phyloP scores from a whole-genome alignment of 1,140 invertebrate genomes.

The Megalopta genalis region DNA sequence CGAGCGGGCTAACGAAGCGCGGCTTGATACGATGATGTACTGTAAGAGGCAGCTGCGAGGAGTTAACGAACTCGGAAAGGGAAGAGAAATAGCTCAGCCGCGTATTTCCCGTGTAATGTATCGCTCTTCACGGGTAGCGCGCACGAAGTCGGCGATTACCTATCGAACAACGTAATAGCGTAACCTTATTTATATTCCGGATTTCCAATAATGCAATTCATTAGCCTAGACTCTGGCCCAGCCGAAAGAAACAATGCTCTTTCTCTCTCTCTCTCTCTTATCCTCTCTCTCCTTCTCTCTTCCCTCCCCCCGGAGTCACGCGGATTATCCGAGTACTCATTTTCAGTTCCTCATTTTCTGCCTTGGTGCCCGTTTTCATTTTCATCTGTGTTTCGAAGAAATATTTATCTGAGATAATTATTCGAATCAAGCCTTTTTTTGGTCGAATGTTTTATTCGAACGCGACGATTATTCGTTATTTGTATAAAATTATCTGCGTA shows the following conservation, averaged over 20 bases:
- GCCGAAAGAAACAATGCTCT: conserved; percentile 63
- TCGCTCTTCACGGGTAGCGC: conserved; percentile 29
- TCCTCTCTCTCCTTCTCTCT: too few species aligned
- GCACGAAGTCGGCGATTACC: conserved; percentile 65
- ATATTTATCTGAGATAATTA: too few species aligned
- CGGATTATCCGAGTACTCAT: neutral
- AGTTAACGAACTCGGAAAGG: conserved; percentile 31
- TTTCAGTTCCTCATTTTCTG: neutral
- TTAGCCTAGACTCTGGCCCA: conserved; percentile 57
- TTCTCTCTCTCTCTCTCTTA: too few species aligned
- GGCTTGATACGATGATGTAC: conserved; percentile 8
- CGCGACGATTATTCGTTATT: too few species aligned
- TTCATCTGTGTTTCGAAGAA: too few species aligned
- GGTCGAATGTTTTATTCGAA: too few species aligned
- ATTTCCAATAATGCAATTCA: conserved; percentile 73
- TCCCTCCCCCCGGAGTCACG: conserved; percentile 35
- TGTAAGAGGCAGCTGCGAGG: neutral
- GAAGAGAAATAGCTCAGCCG: conserved; percentile 18
- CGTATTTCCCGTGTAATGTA: conserved; percentile 28
- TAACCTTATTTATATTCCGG: conserved; percentile 71
- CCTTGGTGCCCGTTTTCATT: neutral
- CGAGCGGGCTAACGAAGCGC: neutral
- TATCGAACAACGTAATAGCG: conserved; percentile 61
- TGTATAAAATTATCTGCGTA: too few species aligned
- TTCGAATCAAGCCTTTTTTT: too few species aligned